phyloP scores from a whole-genome alignment of 2,888 invertebrate genomes.

The Meloe dianella region DNA sequence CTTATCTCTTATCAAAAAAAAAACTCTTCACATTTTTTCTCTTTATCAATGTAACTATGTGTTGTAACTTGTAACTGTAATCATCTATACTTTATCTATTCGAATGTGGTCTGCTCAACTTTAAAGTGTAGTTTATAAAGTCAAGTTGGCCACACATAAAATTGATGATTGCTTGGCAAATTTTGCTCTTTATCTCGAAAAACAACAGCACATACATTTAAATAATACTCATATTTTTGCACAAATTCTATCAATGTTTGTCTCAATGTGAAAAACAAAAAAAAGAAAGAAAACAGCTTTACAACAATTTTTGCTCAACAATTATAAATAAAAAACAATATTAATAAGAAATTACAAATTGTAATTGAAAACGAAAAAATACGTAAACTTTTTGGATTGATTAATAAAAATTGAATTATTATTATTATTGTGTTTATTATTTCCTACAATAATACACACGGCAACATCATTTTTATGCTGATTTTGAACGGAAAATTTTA shows the following conservation, averaged over 20 bases:
- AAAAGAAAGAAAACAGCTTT: no score
- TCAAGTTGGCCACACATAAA: neutral
- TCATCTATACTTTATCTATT: no score
- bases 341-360: neutral
- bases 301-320: conserved; percentile 2
- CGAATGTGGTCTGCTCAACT: neutral
- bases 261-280: neutral
- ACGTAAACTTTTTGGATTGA: neutral
- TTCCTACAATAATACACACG: no score
- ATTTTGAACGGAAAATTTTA: no score
- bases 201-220: neutral
- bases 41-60: neutral
- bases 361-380: neutral
- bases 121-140: neutral
- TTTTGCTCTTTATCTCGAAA: neutral
- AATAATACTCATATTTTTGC: neutral
- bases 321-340: neutral
- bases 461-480: no score
- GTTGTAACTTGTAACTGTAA: no score
- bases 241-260: neutral
- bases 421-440: neutral
- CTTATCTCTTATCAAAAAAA: neutral
- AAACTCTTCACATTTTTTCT: no score
- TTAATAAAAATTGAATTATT: neutral
- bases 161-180: neutral